Base-by-base conservation (phyloP, 1,140 invertebrate species). In the Protaetia brevitarsis region DNA sequence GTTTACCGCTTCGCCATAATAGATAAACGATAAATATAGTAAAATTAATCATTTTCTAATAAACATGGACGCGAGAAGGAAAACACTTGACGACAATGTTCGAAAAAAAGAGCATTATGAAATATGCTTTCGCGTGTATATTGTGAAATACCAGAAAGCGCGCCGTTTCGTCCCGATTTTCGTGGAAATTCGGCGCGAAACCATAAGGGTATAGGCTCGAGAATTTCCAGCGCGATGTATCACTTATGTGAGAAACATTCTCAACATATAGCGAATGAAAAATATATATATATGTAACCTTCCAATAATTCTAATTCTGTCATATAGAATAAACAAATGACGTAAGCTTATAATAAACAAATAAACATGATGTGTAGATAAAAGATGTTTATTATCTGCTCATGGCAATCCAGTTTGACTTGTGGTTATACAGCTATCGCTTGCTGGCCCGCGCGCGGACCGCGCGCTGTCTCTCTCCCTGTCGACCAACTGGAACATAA, bases 321-420 rank as follows among this genome's bases (percentile, higher is more conserved):
- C 74, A 73, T 73, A 63, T 73, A 68, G 71, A 74, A 75, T 77
- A 78, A 78, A 78, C 75, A 78, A 76, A 67, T 78, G 75, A 78
- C 76, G 76, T 77, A 74, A 78, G 69, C 69, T 75, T 73, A 75
- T 73, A 76, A 77, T 77, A 77, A 78, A 78, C 75, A 78, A 78
- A 78, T 77, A 78, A 78, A 77, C 76, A 76, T 71, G 73, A 75
- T 75, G 75, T 74, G 71, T 63, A 77, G 75, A 77, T 77, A 77
- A 77, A 77, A 76, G 72, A 74, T 76, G 74, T 76, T 75, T 77
- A 76, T 76, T 76, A 75, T 76, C 63, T 67, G 68, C 21, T 65
- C 51, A 58, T 63, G 37, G 59, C 59, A 61, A 61, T 61, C 59
- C 59, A 30, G 59, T 61, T 31, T n/a, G 59, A 34, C 19, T 31